Evolutionary conservation across 2,797 vertebrate species (phyloP).

Genomic region (Poeciliopsis paucimaculata): DNA sequence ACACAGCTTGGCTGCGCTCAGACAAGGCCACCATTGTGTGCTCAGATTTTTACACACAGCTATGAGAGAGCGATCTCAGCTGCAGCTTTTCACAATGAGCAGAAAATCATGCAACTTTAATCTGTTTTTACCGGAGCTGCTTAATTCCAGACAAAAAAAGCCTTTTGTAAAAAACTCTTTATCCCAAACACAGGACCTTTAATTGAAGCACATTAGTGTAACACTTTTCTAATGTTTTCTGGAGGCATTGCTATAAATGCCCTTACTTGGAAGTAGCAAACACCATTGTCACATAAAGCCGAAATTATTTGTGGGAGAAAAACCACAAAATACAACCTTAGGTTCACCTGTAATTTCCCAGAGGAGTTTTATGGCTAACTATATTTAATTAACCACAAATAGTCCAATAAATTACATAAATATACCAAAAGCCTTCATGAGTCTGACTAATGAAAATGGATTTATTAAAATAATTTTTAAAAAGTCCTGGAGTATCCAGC

Average conservation of each 20-base stretch:
- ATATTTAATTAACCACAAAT: background rate
- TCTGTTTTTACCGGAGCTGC: constrained; percentile 4
- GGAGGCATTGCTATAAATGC: background rate
- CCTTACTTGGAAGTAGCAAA: background rate
- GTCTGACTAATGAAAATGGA: background rate
- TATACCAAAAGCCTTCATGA: background rate
- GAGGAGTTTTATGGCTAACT: background rate
- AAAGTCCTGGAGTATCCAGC: background rate
- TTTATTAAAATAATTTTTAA: background rate
- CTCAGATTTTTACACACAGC: background rate
- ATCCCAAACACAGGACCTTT: background rate
- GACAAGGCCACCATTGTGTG: background rate
- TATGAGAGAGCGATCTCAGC: background rate
- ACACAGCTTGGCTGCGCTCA: background rate
- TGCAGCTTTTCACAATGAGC: background rate
- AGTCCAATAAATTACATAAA: background rate
- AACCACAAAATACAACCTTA: background rate
- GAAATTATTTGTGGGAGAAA: background rate
- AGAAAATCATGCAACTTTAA: background rate
- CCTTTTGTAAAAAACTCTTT: constrained; percentile 15
- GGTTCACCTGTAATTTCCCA: background rate
- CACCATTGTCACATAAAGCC: background rate
- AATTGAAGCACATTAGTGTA: background rate
- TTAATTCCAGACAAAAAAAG: constrained; percentile 9
- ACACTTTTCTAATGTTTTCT: background rate